Percentiles rank a stretch among this genome's conserved stretches.
Conservation (phyloP, 2,888 invertebrate genomes). For the Stegophylla sp. region DNA sequence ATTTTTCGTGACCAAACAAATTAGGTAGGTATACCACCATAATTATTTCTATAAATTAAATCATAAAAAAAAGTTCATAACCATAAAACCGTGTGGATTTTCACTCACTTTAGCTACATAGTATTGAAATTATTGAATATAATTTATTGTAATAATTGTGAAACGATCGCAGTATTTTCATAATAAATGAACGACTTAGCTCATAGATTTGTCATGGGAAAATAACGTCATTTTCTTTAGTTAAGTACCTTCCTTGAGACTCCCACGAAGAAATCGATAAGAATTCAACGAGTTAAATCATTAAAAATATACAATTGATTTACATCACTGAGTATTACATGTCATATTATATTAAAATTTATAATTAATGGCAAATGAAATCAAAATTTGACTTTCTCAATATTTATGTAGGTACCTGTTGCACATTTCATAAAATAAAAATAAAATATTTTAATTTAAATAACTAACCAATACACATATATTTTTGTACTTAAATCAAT, state of each 20-base stretch:
- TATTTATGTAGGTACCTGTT: too few species aligned
- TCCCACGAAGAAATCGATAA: slow-evolving; percentile 38
- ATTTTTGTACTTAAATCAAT: too few species aligned
- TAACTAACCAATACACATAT: too few species aligned
- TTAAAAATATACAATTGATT: slow-evolving; percentile 8
- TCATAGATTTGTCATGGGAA: background rate
- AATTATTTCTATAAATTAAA: background rate
- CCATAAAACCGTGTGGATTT: background rate
- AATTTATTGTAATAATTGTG: background rate
- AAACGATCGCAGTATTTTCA: background rate
- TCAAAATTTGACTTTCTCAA: too few species aligned
- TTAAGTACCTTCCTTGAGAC: background rate
- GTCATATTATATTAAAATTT: too few species aligned
- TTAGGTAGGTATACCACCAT: background rate
- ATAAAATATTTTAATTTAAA: too few species aligned
- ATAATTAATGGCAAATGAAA: too few species aligned
- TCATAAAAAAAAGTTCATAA: background rate
- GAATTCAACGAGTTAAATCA: slow-evolving; percentile 13
- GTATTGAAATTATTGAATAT: background rate
- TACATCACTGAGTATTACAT: background rate
- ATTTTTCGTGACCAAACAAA: background rate
- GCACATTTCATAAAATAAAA: too few species aligned
- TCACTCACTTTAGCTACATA: background rate
- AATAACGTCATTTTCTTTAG: background rate
- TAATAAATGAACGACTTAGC: background rate